These are phyloP conservation scores for Isichthys henryi DNA, from an alignment of 2,113 vertebrate genomes.

Conservation along the genomic window DNA sequence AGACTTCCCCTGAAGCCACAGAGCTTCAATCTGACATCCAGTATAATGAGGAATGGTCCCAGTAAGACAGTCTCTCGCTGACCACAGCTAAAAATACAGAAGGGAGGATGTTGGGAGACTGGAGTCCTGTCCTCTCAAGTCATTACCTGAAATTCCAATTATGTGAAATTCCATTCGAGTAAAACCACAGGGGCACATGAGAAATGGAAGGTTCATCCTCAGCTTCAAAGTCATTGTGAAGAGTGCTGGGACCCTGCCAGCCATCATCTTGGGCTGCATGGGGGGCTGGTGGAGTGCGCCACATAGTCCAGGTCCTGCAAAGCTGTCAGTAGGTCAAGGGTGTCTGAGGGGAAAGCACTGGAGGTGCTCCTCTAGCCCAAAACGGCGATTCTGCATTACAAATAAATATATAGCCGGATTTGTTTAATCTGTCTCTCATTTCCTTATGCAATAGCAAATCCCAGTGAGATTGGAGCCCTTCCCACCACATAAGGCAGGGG, in stretches of 20 bases:
- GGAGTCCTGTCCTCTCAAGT: conserved; percentile 71
- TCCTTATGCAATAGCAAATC: background rate
- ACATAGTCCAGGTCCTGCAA: background rate
- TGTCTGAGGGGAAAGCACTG: background rate
- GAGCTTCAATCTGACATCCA: conserved; percentile 69
- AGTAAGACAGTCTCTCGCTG: conserved; percentile 64
- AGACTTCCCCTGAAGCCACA: conserved; percentile 70
- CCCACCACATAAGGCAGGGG: background rate
- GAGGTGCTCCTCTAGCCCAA: no score
- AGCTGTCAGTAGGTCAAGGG: background rate
- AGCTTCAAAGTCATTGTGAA: conserved; percentile 67
- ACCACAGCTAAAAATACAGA: conserved; percentile 66
- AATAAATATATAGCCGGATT: background rate
- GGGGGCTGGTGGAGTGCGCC: background rate
- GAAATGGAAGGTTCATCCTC: conserved; percentile 42
- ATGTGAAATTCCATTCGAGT: conserved; percentile 59
- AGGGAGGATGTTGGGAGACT: conserved; percentile 69
- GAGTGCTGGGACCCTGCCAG: conserved; percentile 48
- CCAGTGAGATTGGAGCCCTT: background rate
- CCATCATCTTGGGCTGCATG: background rate
- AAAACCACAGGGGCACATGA: conserved; percentile 44
- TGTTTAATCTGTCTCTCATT: background rate
- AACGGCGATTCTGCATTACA: background rate
- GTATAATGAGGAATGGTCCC: conserved; percentile 62
- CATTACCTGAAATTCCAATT: conserved; percentile 69